A percentile compares a stretch with the other conserved stretches of the same genome.
Evolutionary conservation across 1,140 invertebrate species (phyloP).

Genomic region (Drosophila novamexicana): DNA sequence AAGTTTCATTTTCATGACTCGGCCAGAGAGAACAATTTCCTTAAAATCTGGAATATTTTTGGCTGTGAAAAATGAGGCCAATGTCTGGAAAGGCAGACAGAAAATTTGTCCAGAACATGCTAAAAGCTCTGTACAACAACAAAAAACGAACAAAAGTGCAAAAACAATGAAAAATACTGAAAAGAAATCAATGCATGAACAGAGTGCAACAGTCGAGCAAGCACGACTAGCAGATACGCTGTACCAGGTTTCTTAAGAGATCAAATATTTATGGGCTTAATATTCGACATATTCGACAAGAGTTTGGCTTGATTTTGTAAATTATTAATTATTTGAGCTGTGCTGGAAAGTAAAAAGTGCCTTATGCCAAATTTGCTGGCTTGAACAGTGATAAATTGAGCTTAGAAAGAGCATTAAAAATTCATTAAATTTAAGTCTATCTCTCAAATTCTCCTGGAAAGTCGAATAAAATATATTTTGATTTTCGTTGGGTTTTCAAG

Average conservation of each 20-base stretch:
- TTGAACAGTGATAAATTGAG: too few species aligned
- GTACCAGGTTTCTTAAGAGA: neutral
- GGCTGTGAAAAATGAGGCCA: neutral
- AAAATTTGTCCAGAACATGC: constrained; percentile 4
- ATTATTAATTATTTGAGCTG: too few species aligned
- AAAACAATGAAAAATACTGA: neutral
- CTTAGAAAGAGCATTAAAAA: too few species aligned
- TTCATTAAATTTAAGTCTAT: too few species aligned
- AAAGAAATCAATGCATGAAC: constrained; percentile 1
- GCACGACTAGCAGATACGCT: constrained; percentile 11
- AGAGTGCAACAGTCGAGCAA: constrained; percentile 5
- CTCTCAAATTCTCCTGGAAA: too few species aligned
- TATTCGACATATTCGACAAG: too few species aligned
- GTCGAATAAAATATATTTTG: too few species aligned
- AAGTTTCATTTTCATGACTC: neutral
- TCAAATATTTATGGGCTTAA: neutral
- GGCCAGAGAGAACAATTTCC: constrained; percentile 2
- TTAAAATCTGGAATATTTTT: constrained; percentile 4
- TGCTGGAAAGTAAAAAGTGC: too few species aligned
- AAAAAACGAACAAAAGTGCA: constrained; percentile 15
- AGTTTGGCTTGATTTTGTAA: too few species aligned
- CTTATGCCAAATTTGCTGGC: too few species aligned
- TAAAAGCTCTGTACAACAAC: constrained; percentile 14
- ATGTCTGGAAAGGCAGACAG: constrained; percentile 5
- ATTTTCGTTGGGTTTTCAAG: too few species aligned